These are phyloP conservation scores for Thryonomys swinderianus DNA, from an alignment of 2,113 vertebrate genomes.

Conservation along the genomic window DNA sequence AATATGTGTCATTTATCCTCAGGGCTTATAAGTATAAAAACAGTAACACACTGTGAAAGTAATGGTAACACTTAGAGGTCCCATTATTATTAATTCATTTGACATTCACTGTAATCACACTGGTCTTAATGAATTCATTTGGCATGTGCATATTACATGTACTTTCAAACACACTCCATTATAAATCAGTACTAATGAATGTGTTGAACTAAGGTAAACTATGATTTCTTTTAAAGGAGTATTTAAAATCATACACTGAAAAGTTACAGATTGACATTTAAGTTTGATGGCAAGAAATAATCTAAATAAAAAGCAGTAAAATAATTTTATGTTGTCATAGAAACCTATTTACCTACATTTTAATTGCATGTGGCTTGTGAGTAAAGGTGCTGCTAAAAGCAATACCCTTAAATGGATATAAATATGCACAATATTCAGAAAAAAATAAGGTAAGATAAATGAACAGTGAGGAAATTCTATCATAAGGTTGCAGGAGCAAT, in stretches of 20 bases:
- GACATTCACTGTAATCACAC: slow-evolving; percentile 89
- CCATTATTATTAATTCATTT: slow-evolving; percentile 91
- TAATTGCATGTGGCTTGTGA: not conserved
- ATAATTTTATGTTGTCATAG: not conserved
- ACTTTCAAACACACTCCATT: slow-evolving; percentile 80
- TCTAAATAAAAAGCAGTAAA: not conserved
- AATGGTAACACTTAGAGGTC: slow-evolving; percentile 88
- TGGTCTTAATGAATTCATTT: slow-evolving; percentile 88
- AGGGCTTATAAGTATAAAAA: slow-evolving; percentile 86
- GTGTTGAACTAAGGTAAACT: slow-evolving; percentile 67
- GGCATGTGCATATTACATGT: slow-evolving; percentile 82
- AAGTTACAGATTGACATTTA: not conserved
- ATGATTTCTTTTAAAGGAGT: not conserved
- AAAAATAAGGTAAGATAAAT: not conserved
- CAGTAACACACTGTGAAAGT: slow-evolving; percentile 88
- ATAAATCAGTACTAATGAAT: slow-evolving; percentile 85
- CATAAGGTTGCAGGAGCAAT: not conserved
- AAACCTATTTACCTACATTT: not conserved
- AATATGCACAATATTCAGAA: not conserved
- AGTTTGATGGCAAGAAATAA: not conserved
- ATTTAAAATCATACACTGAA: slow-evolving; percentile 44
- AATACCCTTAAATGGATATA: not conserved
- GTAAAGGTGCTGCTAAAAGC: not conserved
- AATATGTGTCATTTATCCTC: slow-evolving; percentile 88
- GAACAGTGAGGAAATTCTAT: not conserved